A percentile compares a stretch with the other conserved stretches of the same genome.
These are phyloP conservation scores for Cichlasoma orientale DNA, from an alignment of 2,797 vertebrate species.

Conservation along the genomic window DNA sequence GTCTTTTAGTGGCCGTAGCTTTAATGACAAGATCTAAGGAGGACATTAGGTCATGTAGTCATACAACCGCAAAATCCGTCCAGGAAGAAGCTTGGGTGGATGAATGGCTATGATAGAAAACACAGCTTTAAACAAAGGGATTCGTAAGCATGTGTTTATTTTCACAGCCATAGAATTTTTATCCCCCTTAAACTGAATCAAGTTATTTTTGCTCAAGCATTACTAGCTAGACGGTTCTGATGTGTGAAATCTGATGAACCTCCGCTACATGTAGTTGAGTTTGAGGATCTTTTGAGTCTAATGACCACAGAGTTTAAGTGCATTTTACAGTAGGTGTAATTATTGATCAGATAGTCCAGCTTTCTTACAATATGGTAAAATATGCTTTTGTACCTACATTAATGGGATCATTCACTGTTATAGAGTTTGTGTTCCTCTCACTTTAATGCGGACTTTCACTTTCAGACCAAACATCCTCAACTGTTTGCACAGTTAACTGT, in stretches of 20 bases:
- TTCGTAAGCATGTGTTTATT: not conserved
- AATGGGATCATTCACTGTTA: constrained; percentile 9
- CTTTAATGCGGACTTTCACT: constrained; percentile 31
- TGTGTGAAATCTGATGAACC: not conserved
- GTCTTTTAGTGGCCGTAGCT: not conserved
- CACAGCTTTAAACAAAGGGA: not conserved
- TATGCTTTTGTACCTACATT: not conserved
- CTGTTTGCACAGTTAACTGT: constrained; percentile 52
- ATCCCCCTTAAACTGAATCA: not conserved
- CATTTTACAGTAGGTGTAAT: not conserved
- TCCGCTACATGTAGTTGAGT: not conserved
- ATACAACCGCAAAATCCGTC: not conserved
- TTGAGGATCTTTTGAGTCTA: not conserved
- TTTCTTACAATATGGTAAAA: not conserved
- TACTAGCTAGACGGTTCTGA: not conserved
- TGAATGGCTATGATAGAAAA: not conserved
- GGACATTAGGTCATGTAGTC: not conserved
- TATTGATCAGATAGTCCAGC: not conserved
- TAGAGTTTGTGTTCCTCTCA: constrained; percentile 27
- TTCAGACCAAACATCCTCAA: constrained; percentile 6
- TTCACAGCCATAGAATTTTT: not conserved
- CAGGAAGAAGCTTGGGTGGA: not conserved
- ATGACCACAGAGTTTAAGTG: not conserved
- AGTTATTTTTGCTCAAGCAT: not conserved
- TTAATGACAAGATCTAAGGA: not conserved